phyloP scores from a whole-genome alignment of 2,113 vertebrate genomes.

The Thalassoma bifasciatum region DNA sequence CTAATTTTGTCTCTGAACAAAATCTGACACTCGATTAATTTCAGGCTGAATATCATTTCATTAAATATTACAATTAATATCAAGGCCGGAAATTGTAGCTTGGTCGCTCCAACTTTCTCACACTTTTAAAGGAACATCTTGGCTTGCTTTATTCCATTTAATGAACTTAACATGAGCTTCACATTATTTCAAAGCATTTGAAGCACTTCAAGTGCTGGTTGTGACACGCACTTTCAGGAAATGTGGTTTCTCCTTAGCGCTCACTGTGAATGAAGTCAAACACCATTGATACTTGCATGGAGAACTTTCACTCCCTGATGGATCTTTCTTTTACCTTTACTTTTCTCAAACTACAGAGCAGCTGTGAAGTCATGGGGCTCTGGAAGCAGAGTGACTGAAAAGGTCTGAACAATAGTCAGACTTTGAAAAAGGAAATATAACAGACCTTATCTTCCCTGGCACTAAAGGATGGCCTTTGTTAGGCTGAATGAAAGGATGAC shows the following conservation, averaged over 20 bases:
- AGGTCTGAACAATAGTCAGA: constrained; percentile 9
- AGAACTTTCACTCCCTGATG: constrained; percentile 16
- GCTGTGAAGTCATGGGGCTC: neutral
- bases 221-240: constrained; percentile 32
- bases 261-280: constrained; percentile 2
- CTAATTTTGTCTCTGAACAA: constrained; percentile 40
- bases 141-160: neutral
- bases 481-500: constrained; percentile 16
- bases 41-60: constrained; percentile 50
- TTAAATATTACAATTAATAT: constrained; percentile 63
- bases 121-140: constrained; percentile 21
- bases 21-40: constrained; percentile 51
- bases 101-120: constrained; percentile 22
- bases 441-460: neutral
- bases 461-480: constrained; percentile 20
- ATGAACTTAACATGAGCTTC: neutral
- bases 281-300: constrained; percentile 9
- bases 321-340: constrained; percentile 10
- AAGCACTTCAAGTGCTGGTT: neutral
- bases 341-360: neutral
- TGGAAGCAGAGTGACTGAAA: constrained; percentile 12
- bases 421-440: neutral
- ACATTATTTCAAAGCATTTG: neutral
- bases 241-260: constrained; percentile 25
- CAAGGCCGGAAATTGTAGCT: constrained; percentile 47